Percentiles rank a stretch among this genome's conserved stretches.
phyloP scores from a whole-genome alignment of 2,888 invertebrate genomes.

The Callinectes sapidus region DNA sequence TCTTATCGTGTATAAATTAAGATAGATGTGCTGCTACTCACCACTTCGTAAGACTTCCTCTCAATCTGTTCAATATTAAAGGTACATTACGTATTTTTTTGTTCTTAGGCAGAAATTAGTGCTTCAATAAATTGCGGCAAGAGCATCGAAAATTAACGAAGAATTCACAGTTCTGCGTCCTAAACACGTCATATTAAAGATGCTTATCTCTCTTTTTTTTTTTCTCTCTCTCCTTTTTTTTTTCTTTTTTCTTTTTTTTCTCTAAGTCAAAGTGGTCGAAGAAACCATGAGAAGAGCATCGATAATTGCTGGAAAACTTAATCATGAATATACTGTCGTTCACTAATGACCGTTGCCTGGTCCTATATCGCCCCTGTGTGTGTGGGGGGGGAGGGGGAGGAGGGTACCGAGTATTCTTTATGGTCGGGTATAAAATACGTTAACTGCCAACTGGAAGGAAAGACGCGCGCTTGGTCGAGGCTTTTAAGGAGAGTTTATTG shows the following conservation, averaged over 20 bases:
- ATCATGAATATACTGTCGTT: neutral
- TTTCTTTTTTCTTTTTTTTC: neutral
- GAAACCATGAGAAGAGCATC: neutral
- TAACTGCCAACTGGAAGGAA: neutral
- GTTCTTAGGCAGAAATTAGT: neutral
- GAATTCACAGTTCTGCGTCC: neutral
- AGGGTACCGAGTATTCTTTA: neutral
- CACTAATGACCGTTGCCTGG: neutral
- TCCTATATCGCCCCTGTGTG: neutral
- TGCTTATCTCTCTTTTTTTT: neutral
- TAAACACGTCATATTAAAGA: neutral
- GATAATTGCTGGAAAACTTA: neutral
- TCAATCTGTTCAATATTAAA: neutral
- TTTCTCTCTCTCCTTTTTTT: neutral
- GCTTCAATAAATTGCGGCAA: too few relatives aligned
- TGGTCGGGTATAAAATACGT: constrained; percentile 1
- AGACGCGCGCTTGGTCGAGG: neutral
- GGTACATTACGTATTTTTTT: neutral
- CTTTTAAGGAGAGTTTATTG: neutral
- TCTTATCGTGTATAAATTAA: neutral
- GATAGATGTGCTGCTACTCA: neutral
- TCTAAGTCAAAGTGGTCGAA: neutral
- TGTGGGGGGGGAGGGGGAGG: too few relatives aligned
- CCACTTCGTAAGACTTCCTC: neutral
- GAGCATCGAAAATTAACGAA: too few relatives aligned